Base-by-base conservation (phyloP, 2,797 vertebrate genomes). In the Mormyrops attenuatus region DNA sequence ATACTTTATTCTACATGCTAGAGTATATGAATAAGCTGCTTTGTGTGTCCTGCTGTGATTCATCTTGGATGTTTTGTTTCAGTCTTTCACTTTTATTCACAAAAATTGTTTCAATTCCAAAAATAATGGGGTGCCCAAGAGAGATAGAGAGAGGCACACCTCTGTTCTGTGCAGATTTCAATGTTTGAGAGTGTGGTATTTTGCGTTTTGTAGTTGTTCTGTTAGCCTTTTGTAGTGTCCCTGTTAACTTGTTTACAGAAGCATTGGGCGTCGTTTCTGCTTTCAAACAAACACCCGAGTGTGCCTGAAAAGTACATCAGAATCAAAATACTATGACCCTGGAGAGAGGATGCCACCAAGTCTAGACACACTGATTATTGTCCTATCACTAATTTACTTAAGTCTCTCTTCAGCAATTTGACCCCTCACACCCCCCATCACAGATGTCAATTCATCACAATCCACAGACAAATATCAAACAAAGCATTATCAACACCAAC, bases 391-490 rank as follows among this genome's bases (percentile, higher is more conserved):
- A 53, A 34, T 53, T 87, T 66, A 63, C 30, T 63, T 22, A 88
- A 49, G 55, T 26, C 87, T 47, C 55, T 9, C 34, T 88, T 63
- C 86, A 87, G 26, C 86, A 57, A 53, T 9, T 53, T 20, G 5
- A 38, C 86, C 52, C 26, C 34, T 53, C 73, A n/a, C 2, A 7
- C 44, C 73, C 30, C 52, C 53, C 53, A 63, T 55, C 53, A 38
- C 20, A 38, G 20, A 88, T 88, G 55, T 88, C 87, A 88, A 57
- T 66, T 66, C 44, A 47, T n/a, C 30, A 38, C 53, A 87, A 87
- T 22, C 15, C 52, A 63, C 26, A 41, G 86, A 87, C 26, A 87
- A 60, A 86, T 52, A 86, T 53, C 84, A 87, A 87, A 34, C 84
- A 55, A 49, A 88, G 87, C 8, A 47, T 30, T 69, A 63, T 88